phyloP scores from a whole-genome alignment of 2,113 vertebrate genomes.

The Oreotrochilus melanogaster region DNA sequence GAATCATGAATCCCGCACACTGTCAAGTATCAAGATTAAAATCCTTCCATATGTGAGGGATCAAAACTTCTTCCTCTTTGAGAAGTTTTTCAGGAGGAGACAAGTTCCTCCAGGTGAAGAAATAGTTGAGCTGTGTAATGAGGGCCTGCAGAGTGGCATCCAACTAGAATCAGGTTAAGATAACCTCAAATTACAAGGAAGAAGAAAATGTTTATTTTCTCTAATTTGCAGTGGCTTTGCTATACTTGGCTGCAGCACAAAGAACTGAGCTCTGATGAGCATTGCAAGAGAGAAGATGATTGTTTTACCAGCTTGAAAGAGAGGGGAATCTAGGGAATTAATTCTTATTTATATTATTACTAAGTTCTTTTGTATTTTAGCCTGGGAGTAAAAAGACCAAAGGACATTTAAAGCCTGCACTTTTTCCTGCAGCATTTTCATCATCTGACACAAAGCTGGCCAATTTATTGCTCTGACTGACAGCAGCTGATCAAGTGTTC shows the following conservation, averaged over 20 bases:
- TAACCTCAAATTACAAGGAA: slow-evolving; percentile 30
- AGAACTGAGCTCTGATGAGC: slow-evolving; percentile 41
- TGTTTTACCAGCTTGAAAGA: slow-evolving; percentile 58
- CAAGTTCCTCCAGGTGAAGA: slow-evolving; percentile 32
- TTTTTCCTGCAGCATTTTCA: slow-evolving; percentile 52
- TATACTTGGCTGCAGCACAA: slow-evolving; percentile 36
- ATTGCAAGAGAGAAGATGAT: slow-evolving; percentile 41
- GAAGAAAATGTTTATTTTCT: slow-evolving; percentile 47
- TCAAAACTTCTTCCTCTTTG: neutral
- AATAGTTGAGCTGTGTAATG: neutral
- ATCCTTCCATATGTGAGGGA: neutral
- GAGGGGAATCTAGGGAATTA: slow-evolving; percentile 7
- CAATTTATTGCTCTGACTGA: slow-evolving; percentile 71
- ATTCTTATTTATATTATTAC: slow-evolving; percentile 46
- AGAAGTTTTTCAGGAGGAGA: neutral
- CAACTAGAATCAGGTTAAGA: slow-evolving; percentile 4
- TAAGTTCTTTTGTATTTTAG: neutral
- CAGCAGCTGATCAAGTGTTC: slow-evolving; percentile 69
- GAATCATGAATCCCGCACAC: neutral
- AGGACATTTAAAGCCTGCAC: slow-evolving; percentile 36
- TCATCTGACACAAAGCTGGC: slow-evolving; percentile 60
- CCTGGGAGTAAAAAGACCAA: slow-evolving; percentile 14
- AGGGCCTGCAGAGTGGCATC: neutral
- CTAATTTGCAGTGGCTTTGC: slow-evolving; percentile 53
- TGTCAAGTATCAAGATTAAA: neutral